Evolutionary conservation across 2,797 vertebrate genomes (phyloP).

Genomic region (Leptatherina wallacei): DNA sequence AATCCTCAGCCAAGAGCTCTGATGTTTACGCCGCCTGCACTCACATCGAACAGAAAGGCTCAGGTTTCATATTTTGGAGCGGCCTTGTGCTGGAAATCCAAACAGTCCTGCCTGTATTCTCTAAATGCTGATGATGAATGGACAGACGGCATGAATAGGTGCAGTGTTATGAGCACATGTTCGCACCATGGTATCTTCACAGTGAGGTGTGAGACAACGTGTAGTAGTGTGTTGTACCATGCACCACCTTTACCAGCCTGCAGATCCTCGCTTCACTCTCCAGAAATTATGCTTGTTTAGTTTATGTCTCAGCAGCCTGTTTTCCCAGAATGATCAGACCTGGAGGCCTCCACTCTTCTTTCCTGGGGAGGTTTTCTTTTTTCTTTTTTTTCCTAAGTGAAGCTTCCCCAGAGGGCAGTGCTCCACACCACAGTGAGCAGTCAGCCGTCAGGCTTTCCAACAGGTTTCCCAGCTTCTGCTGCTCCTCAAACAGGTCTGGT

Average conservation of each 20-base stretch:
- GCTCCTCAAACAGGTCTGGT: constrained; percentile 63
- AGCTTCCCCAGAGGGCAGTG: constrained; percentile 55
- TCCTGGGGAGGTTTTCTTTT: constrained; percentile 23
- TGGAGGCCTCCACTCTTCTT: constrained; percentile 13
- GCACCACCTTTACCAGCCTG: constrained; percentile 40
- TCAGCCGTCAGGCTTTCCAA: constrained; percentile 61
- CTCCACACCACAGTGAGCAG: constrained; percentile 44
- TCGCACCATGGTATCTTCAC: constrained; percentile 31
- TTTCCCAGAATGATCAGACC: constrained; percentile 69
- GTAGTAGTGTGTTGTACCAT: constrained; percentile 37
- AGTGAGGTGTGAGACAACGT: constrained; percentile 22
- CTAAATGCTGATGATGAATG: constrained; percentile 73
- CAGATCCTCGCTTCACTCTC: constrained; percentile 42
- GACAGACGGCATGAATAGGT: constrained; percentile 58
- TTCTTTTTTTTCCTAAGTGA: constrained; percentile 41
- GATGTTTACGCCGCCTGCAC: constrained; percentile 33
- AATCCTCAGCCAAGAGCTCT: constrained; percentile 24
- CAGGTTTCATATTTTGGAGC: constrained; percentile 62
- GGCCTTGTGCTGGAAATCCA: constrained; percentile 57
- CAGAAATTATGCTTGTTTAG: constrained; percentile 55
- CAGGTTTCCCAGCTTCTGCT: constrained; percentile 41
- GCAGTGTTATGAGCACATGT: constrained; percentile 58
- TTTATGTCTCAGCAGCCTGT: constrained; percentile 56
- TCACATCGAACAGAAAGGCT: constrained; percentile 47
- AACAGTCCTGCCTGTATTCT: constrained; percentile 64